These are phyloP conservation scores for Pelosia muscerda DNA, from an alignment of 2,888 invertebrate genomes.

Conservation along the genomic window DNA sequence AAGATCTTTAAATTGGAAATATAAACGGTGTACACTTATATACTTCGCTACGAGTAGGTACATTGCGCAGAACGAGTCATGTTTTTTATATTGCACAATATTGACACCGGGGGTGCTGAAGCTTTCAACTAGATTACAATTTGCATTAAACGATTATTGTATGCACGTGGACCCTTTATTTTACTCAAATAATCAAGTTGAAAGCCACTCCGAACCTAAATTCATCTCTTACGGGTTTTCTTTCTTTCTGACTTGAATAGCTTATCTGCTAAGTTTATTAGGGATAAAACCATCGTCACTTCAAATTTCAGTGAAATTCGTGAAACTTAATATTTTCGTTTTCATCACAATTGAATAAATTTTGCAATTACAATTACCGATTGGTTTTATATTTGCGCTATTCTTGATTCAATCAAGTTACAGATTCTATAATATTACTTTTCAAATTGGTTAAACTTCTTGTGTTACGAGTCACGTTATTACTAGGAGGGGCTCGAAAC, in stretches of 20 bases:
- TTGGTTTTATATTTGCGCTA: background rate
- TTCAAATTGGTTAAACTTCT: background rate
- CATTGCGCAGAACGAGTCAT: background rate
- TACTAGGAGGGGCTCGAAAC: background rate
- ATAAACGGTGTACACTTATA: background rate
- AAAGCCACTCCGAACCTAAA: background rate
- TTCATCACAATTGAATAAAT: too few species aligned
- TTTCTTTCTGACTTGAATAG: background rate
- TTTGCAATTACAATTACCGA: background rate
- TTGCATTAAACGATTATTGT: constrained; percentile 1
- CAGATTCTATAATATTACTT: background rate
- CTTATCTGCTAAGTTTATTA: background rate
- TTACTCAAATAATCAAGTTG: background rate
- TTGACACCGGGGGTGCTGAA: background rate
- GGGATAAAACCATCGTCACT: background rate
- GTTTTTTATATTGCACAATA: background rate
- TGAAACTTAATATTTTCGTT: background rate
- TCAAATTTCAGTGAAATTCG: background rate
- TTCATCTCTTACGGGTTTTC: background rate
- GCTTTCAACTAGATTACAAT: background rate
- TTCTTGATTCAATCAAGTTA: background rate
- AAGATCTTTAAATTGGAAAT: too few species aligned
- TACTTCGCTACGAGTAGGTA: background rate
- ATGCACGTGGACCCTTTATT: background rate
- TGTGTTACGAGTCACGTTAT: background rate